These are phyloP conservation scores for Hoplostethus atlanticus DNA, from an alignment of 2,797 vertebrate genomes.

Conservation along the genomic window DNA sequence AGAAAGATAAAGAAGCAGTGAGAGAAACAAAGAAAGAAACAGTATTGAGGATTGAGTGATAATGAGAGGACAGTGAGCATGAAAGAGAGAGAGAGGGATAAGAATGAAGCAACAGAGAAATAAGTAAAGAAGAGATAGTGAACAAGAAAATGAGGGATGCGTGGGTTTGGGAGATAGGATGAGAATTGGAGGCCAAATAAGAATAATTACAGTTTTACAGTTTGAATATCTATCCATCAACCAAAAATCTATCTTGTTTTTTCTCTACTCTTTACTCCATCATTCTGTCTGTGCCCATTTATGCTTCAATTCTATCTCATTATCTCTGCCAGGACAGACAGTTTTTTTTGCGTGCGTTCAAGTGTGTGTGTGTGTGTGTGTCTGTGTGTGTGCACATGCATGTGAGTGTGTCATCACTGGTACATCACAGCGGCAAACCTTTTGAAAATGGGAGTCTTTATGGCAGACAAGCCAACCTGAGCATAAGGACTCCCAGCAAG, in stretches of 20 bases:
- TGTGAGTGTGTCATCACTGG: constrained; percentile 7
- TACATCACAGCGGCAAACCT: constrained; percentile 37
- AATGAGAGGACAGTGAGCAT: not conserved
- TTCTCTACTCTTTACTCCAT: constrained; percentile 16
- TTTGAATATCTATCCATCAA: constrained; percentile 39
- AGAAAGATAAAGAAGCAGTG: not conserved
- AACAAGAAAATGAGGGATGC: constrained; percentile 37
- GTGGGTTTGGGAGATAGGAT: constrained; percentile 19
- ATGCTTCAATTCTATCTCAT: constrained; percentile 35
- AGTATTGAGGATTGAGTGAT: not conserved
- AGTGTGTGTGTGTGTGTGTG: constrained; percentile 8
- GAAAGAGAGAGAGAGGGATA: not conserved
- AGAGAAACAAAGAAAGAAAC: not conserved
- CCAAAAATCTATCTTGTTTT: constrained; percentile 13
- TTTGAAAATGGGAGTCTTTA: constrained; percentile 53
- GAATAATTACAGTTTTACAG: constrained; percentile 25
- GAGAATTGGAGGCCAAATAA: constrained; percentile 23
- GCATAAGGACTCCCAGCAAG: constrained; percentile 47
- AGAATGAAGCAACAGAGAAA: constrained; percentile 13
- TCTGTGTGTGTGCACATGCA: constrained; percentile 4
- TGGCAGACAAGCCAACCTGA: constrained; percentile 38
- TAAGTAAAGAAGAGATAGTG: constrained; percentile 12
- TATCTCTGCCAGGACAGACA: constrained; percentile 18
- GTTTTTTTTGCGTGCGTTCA: constrained; percentile 9
- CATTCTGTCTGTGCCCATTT: constrained; percentile 28